Evolutionary conservation across 2,888 invertebrate species (phyloP).

Genomic region (Elgonia sp.): DNA sequence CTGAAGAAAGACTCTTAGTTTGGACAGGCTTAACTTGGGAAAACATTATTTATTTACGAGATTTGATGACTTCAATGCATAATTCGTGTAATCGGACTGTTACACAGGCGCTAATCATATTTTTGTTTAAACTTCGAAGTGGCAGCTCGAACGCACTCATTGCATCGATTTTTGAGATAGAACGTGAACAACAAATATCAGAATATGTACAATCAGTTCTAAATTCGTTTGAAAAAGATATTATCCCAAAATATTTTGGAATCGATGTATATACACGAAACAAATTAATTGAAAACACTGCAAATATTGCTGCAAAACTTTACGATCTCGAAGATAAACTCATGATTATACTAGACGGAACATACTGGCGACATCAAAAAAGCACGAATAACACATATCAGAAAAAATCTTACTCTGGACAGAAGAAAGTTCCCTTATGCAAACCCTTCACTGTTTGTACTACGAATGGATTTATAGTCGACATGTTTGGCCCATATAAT

Average conservation of each 20-base stretch:
- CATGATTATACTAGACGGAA: conserved; percentile 55
- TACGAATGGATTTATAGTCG: conserved; percentile 50
- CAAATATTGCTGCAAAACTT: not conserved
- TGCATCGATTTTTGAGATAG: conserved; percentile 4
- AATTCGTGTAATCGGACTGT: conserved; percentile 20
- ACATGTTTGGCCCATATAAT: conserved; percentile 71
- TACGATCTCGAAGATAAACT: conserved; percentile 28
- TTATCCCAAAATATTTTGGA: conserved; percentile 27
- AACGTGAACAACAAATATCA: not conserved
- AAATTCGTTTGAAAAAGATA: conserved; percentile 23
- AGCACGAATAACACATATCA: conserved; percentile 55
- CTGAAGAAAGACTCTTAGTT: conserved; percentile 55
- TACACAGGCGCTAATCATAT: conserved; percentile 26
- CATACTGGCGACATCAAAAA: conserved; percentile 59
- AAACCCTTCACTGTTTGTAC: conserved; percentile 55
- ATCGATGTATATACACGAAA: not conserved
- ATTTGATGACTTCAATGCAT: conserved; percentile 64
- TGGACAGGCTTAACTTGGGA: conserved; percentile 67
- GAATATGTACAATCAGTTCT: conserved; percentile 15
- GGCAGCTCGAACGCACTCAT: conserved; percentile 29
- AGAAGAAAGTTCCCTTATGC: conserved; percentile 38
- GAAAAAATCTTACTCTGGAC: conserved; percentile 46
- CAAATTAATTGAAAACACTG: conserved; percentile 18
- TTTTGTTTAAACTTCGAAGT: conserved; percentile 33
- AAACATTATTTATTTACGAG: conserved; percentile 36